Conservation (phyloP, 2,113 vertebrate species). For the Neofelis nebulosa region DNA sequence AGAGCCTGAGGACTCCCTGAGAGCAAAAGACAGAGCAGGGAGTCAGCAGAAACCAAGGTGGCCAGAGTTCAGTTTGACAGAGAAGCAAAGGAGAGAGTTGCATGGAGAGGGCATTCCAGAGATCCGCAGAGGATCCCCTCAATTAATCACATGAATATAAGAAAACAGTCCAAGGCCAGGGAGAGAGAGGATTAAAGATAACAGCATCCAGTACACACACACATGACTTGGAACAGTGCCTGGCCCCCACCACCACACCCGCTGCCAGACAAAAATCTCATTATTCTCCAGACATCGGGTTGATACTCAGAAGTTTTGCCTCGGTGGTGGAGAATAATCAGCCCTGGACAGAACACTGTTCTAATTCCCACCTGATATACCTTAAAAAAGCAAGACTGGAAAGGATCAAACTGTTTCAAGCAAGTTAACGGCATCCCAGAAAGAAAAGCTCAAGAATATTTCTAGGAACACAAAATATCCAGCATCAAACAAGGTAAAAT, state of each 20-base stretch:
- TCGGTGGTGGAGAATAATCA: background rate
- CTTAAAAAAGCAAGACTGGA: background rate
- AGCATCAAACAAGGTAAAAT: background rate
- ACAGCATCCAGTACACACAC: accelerated
- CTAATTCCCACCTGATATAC: background rate
- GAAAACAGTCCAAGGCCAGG: accelerated
- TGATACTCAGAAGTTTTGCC: background rate
- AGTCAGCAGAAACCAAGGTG: background rate
- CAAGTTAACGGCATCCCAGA: background rate
- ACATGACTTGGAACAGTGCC: accelerated
- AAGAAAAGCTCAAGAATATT: background rate
- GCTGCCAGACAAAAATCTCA: no score
- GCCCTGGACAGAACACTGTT: background rate
- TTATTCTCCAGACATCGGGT: accelerated
- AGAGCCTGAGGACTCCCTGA: background rate
- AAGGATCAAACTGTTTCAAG: background rate
- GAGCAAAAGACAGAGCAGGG: background rate
- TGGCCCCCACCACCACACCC: background rate
- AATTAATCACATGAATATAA: accelerated
- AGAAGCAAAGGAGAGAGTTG: background rate
- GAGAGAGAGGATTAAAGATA: no score
- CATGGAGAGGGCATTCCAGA: no score
- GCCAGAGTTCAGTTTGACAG: background rate
- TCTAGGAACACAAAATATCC: background rate
- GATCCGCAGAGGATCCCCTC: background rate